Evolutionary conservation across 1,140 invertebrate species (phyloP), one percentile per base, ranked within the genome.

Genomic region (Eubasilissa regina): DNA sequence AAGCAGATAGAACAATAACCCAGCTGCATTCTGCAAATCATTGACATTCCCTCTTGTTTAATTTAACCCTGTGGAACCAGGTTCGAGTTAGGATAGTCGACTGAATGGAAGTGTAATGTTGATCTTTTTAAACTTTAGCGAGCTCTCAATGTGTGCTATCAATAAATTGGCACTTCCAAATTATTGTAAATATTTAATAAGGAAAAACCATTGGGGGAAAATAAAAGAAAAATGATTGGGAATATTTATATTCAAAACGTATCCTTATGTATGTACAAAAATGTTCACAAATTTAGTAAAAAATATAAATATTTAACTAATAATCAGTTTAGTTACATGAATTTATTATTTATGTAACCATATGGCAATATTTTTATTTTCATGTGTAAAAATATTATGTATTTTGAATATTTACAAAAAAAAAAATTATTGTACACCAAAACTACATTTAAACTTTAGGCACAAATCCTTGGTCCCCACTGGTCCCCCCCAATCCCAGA

Each of bases 231-330:
- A 17, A 25, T 25, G 19, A 12, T 25, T 66, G 13, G 62, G 43
- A 66, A 66, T 66, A 66, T 66, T 43, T 66, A 66, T 66, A 66
- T 66, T 66, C 62, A 47, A 44, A 66, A 66, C 62, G 44, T 66
- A 66, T n/a, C 25, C 25, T 35, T 35, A 35, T 35, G 25, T 66
- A 66, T 66, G 62, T 66, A 66, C 62, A 66, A 66, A 66, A 66
- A 25, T 66, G 62, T 66, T 45, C 43, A 47, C 62, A 66, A 66
- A 66, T 66, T 66, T 66, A 66, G 35, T 66, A 66, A 66, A 66
- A 66, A 66, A 66, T 66, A 66, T 66, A 66, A 66, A 53, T 35
- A 35, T 35, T 35, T 35, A 66, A 66, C 62, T 66, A 66, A 47
- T 66, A 66, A 66, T 66, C 62, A 66, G 62, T 43, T 43, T 66